phyloP scores from a whole-genome alignment of 2,797 vertebrate genomes.

The Enteromius afrohamiltoni region DNA sequence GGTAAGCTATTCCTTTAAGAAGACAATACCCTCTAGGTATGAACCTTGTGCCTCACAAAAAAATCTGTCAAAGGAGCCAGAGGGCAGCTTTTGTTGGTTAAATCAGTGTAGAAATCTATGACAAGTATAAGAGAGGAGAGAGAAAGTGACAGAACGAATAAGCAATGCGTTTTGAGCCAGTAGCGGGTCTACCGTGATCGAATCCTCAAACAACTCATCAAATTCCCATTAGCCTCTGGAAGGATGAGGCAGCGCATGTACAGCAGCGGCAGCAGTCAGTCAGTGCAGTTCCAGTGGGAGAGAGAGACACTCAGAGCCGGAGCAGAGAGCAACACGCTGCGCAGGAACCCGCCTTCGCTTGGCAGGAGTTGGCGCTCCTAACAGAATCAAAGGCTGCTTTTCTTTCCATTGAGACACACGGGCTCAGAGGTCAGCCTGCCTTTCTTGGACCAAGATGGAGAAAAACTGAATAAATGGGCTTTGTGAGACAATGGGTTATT shows the following conservation, averaged over 20 bases:
- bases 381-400: slow-evolving; percentile 74
- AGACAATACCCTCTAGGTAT: background rate
- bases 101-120: background rate
- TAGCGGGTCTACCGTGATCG: slow-evolving; percentile 17
- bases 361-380: slow-evolving; percentile 59
- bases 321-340: slow-evolving; percentile 45
- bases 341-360: slow-evolving; percentile 48
- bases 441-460: slow-evolving; percentile 67
- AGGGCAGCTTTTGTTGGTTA: background rate
- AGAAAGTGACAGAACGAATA: slow-evolving; percentile 18
- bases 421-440: slow-evolving; percentile 67
- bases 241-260: slow-evolving; percentile 25
- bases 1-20: background rate
- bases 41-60: background rate
- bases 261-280: slow-evolving; percentile 31
- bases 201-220: slow-evolving; percentile 36
- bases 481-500: slow-evolving; percentile 66
- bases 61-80: background rate
- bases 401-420: slow-evolving; percentile 71
- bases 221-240: slow-evolving; percentile 35
- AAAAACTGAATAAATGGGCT: slow-evolving; percentile 68
- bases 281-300: slow-evolving; percentile 18
- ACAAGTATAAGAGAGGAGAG: background rate
- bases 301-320: slow-evolving; percentile 46
- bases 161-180: slow-evolving; percentile 4